phyloP scores from a whole-genome alignment of 2,113 vertebrate genomes.

The Aleadryas rufinucha region DNA sequence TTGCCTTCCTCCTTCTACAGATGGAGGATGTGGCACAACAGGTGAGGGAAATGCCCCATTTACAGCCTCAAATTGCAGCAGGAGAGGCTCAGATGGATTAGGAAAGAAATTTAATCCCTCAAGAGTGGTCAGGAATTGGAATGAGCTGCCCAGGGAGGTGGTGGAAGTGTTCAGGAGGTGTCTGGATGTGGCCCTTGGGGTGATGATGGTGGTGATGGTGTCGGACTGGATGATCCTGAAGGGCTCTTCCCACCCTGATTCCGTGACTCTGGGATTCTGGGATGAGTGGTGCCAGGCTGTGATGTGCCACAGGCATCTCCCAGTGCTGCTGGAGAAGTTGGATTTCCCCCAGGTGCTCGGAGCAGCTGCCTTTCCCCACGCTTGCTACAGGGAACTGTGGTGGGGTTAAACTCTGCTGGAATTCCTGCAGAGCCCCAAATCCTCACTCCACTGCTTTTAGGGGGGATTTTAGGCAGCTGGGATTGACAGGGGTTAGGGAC shows the following conservation, averaged over 20 bases:
- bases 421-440: not conserved
- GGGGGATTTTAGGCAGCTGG: not conserved
- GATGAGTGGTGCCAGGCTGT: accelerated
- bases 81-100: not conserved
- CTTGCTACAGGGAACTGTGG: accelerated
- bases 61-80: not conserved
- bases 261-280: not conserved
- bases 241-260: not conserved
- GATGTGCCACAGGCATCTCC: not conserved
- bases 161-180: not conserved
- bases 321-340: not conserved
- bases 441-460: accelerated
- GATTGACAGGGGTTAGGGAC: not conserved
- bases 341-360: not conserved
- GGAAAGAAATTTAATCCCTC: not conserved
- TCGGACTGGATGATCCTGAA: not conserved
- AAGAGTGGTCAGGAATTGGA: not conserved
- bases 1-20: not conserved
- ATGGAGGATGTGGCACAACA: not conserved
- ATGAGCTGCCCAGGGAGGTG: not conserved
- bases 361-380: not conserved
- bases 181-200: not conserved
- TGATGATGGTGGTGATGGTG: not conserved
- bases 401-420: not conserved
- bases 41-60: not conserved